phyloP scores from a whole-genome alignment of 2,113 vertebrate genomes.

The Caranx ignobilis region DNA sequence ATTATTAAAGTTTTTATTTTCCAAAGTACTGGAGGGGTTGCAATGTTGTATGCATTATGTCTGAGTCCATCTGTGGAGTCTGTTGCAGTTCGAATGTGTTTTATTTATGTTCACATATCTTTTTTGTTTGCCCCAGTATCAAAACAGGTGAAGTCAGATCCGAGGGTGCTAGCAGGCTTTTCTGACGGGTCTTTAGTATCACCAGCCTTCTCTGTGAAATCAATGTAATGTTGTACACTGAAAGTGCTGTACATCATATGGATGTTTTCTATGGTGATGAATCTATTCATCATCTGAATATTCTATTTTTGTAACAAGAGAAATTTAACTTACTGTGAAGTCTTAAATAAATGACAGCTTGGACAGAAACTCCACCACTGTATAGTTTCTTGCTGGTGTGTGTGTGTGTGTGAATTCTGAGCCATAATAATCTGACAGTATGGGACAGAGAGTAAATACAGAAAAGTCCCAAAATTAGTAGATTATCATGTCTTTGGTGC shows the following conservation, averaged over 20 bases:
- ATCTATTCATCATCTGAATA: conserved; percentile 73
- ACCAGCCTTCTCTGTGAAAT: conserved; percentile 72
- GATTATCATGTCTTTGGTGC: too few species aligned
- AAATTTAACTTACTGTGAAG: conserved; percentile 83
- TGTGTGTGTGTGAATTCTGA: conserved; percentile 1
- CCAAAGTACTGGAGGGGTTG: conserved; percentile 57
- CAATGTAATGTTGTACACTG: conserved; percentile 78
- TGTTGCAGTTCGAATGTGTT: conserved; percentile 69
- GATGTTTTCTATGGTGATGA: conserved; percentile 84
- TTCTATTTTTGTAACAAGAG: conserved; percentile 85
- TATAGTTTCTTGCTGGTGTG: conserved; percentile 53
- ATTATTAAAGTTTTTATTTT: conserved; percentile 65
- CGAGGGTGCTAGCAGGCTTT: conserved; percentile 75
- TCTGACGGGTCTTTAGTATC: conserved; percentile 69
- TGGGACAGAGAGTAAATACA: not conserved
- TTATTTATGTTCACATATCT: conserved; percentile 64
- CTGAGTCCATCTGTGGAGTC: conserved; percentile 69
- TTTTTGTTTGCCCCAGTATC: conserved; percentile 56
- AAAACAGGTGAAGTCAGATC: conserved; percentile 60
- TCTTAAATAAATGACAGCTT: conserved; percentile 86
- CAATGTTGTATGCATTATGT: conserved; percentile 64
- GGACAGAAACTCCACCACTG: conserved; percentile 73
- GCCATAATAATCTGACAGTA: not conserved
- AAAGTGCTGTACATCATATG: conserved; percentile 81
- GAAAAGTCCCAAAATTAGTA: too few species aligned